Evolutionary conservation across 2,797 vertebrate genomes (phyloP), one percentile per base, ranked within the genome.

Genomic region (Australoheros facetus): DNA sequence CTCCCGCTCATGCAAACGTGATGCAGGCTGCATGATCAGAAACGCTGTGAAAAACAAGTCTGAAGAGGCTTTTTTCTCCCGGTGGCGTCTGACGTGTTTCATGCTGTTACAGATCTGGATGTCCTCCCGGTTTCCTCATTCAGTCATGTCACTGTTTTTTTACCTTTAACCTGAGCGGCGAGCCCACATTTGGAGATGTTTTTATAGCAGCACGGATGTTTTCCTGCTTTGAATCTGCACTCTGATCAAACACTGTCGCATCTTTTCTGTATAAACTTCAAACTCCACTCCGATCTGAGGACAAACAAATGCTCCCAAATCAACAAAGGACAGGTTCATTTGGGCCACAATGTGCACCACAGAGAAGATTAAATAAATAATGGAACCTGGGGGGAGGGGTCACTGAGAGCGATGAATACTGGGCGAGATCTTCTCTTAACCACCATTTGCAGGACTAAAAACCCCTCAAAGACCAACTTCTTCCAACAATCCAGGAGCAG

Each of bases 81-180:
- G 42, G 4, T 0, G 3, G 11, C 0, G 1, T 19, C 19, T 0
- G 3, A 45, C 13, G 21, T 7, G 21, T 72, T 57, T 45, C 30
- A 8, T 32, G 13, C 32, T 30, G 42, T 57, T 45, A 19, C 3
- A 55, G 56, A 13, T 53, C 0, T 0, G 54, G 0, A 5, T 7
- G 51, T 5, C n/a, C 71, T 42, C 51, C 23, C 23, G 28, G 56
- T 42, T 60, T n/a, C 37, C n/a, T 62, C 32, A 8, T 34, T 56
- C 17, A 51, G 42, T 30, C 28, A 62, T 0, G 23, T 57, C 53
- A 48, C 5, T 30, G 16, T 11, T 4, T 56, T 17, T 56, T 17
- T 5, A 48, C 14, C 4, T 59, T 39, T 48, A 19, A 11, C 14
- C 37, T 16, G n/a, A 19, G 19, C 45, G 17, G 0, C 28, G 30